A percentile compares a stretch with the other conserved stretches of the same genome.
These are phyloP conservation scores for Ichneumoninae sp. DNA, from an alignment of 2,888 invertebrate species.

Conservation along the genomic window DNA sequence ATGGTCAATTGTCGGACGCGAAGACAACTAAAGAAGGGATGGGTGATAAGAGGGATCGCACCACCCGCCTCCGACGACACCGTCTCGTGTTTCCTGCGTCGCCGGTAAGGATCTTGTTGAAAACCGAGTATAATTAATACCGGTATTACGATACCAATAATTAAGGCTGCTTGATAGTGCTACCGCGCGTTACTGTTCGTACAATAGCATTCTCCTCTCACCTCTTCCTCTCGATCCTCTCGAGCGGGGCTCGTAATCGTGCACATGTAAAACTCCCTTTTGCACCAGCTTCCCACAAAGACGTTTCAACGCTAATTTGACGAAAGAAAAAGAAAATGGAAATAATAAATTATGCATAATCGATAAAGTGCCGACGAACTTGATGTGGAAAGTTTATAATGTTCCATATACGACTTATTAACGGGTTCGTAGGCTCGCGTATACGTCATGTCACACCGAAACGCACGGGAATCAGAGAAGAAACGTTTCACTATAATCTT, in stretches of 20 bases:
- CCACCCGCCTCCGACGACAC: conserved; percentile 6
- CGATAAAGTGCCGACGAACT: neutral
- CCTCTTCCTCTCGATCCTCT: neutral
- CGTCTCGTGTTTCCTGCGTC: conserved; percentile 58
- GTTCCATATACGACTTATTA: conserved; percentile 5
- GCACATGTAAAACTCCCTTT: too few relatives aligned
- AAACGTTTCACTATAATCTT: too few relatives aligned
- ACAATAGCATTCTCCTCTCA: neutral
- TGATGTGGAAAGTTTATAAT: conserved; percentile 8
- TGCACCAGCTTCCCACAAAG: too few relatives aligned
- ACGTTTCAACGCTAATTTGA: neutral
- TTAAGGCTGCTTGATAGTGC: conserved; percentile 59
- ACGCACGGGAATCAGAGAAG: too few relatives aligned
- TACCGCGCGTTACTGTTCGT: conserved; percentile 1
- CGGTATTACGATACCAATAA: conserved; percentile 64
- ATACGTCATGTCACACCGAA: too few relatives aligned
- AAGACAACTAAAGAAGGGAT: conserved; percentile 1
- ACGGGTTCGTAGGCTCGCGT: too few relatives aligned
- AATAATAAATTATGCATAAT: neutral
- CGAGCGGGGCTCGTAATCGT: neutral
- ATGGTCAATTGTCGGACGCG: neutral
- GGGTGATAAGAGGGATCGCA: conserved; percentile 20
- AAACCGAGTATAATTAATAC: conserved; percentile 67
- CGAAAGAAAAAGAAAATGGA: neutral
- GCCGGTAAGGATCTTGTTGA: conserved; percentile 44